Percentiles rank a stretch among this genome's conserved stretches.
Evolutionary conservation across 2,797 vertebrate species (phyloP).

Genomic region (Falco cherrug): DNA sequence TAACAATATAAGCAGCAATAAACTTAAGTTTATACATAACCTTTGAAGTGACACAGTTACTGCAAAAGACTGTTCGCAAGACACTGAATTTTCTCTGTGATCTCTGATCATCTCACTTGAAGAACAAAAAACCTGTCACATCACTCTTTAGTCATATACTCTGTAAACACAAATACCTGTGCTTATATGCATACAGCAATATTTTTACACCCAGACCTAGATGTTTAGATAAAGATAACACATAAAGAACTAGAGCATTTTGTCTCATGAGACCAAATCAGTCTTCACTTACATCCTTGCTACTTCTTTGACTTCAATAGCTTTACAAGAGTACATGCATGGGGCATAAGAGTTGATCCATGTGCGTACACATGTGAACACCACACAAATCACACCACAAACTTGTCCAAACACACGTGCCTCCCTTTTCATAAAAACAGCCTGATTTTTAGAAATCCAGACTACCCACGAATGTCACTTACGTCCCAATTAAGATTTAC

Average conservation of each 20-base stretch:
- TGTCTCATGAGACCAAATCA: background rate
- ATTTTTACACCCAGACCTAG: background rate
- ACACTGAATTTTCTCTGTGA: background rate
- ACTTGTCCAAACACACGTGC: background rate
- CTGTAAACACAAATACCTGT: background rate
- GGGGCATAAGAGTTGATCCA: background rate
- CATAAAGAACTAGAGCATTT: background rate
- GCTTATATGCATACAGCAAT: background rate
- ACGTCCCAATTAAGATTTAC: background rate
- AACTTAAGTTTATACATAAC: background rate
- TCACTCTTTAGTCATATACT: background rate
- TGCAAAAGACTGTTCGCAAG: background rate
- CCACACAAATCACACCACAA: background rate
- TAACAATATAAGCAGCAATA: background rate
- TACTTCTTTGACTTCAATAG: background rate
- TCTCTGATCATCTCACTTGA: background rate
- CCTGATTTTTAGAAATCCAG: background rate
- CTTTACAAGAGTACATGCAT: background rate
- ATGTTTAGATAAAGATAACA: background rate
- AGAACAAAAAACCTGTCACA: background rate
- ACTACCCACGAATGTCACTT: background rate
- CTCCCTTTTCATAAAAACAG: background rate
- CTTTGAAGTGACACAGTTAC: background rate
- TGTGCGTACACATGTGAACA: accelerated
- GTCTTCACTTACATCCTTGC: background rate